A percentile compares a stretch with the other conserved stretches of the same genome.
Conservation (phyloP, 2,888 invertebrate species). For the Monoplex corrugatus region DNA sequence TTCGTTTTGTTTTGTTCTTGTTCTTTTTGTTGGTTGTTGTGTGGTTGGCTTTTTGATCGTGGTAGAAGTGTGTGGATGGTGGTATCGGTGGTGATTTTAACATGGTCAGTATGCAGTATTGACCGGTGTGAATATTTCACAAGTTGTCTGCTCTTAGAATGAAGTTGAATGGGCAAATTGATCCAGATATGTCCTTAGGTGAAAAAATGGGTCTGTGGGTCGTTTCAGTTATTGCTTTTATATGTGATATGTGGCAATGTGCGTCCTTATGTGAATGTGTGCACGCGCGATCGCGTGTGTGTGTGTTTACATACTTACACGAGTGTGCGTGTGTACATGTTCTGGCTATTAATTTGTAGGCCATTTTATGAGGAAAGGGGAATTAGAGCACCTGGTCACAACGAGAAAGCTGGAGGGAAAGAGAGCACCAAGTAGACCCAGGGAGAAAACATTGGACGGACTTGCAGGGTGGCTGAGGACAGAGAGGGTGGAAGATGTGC, state of each 20-base stretch:
- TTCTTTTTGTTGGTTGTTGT: too few species aligned
- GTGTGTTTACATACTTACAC: not conserved
- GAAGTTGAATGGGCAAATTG: not conserved
- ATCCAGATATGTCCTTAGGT: not conserved
- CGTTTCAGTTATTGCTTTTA: too few species aligned
- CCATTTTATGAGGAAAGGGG: not conserved
- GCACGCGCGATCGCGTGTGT: conserved; percentile 3
- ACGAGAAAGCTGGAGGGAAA: too few species aligned
- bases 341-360: not conserved
- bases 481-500: not conserved
- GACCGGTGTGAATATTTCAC: not conserved
- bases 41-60: too few species aligned
- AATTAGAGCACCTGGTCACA: too few species aligned
- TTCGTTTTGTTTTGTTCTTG: too few species aligned
- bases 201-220: not conserved
- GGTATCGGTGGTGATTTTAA: too few species aligned
- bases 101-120: too few species aligned
- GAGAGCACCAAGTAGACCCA: too few species aligned
- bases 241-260: too few species aligned
- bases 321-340: not conserved
- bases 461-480: not conserved
- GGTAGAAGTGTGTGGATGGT: too few species aligned
- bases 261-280: not conserved
- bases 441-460: too few species aligned
- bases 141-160: not conserved